These are phyloP conservation scores for Sceloporus tristichus DNA, from an alignment of 2,113 vertebrate genomes.

Conservation along the genomic window DNA sequence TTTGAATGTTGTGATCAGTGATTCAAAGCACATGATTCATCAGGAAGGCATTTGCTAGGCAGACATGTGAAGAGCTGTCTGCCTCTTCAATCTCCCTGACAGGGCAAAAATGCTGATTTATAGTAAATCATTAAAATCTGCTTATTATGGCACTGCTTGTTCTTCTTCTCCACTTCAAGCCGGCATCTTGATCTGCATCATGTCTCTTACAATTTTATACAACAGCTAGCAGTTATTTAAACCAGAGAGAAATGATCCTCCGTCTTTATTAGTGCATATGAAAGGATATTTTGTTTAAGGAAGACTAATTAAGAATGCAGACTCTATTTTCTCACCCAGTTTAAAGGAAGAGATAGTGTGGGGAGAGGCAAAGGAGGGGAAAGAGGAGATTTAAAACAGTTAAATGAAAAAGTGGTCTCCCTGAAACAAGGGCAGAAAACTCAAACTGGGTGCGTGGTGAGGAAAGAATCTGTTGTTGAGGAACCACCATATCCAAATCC, in stretches of 20 bases:
- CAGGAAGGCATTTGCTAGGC: slow-evolving; percentile 90
- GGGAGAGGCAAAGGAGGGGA: slow-evolving; percentile 55
- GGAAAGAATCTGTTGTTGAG: background rate
- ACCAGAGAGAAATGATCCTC: slow-evolving; percentile 81
- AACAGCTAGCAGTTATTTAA: slow-evolving; percentile 86
- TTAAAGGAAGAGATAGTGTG: slow-evolving; percentile 63
- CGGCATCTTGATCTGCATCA: slow-evolving; percentile 83
- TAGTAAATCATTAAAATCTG: slow-evolving; percentile 94
- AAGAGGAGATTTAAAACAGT: slow-evolving; percentile 77
- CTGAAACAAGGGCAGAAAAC: slow-evolving; percentile 47
- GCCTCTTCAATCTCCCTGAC: slow-evolving; percentile 92
- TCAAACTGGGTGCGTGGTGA: background rate
- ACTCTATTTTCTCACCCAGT: slow-evolving; percentile 77
- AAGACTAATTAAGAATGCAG: slow-evolving; percentile 86
- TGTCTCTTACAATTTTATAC: slow-evolving; percentile 86
- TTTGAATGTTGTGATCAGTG: slow-evolving; percentile 89
- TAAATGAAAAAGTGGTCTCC: slow-evolving; percentile 74
- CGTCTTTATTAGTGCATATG: slow-evolving; percentile 85
- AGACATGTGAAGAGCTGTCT: slow-evolving; percentile 89
- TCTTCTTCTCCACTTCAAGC: slow-evolving; percentile 84
- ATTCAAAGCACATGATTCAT: slow-evolving; percentile 91
- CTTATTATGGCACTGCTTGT: slow-evolving; percentile 89
- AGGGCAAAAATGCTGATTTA: slow-evolving; percentile 95
- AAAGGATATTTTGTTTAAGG: slow-evolving; percentile 85
- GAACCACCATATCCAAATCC: background rate